Percentiles rank a stretch among this genome's conserved stretches.
Conservation (phyloP, 2,797 vertebrate species). For the Pteronotus mesoamericanus region DNA sequence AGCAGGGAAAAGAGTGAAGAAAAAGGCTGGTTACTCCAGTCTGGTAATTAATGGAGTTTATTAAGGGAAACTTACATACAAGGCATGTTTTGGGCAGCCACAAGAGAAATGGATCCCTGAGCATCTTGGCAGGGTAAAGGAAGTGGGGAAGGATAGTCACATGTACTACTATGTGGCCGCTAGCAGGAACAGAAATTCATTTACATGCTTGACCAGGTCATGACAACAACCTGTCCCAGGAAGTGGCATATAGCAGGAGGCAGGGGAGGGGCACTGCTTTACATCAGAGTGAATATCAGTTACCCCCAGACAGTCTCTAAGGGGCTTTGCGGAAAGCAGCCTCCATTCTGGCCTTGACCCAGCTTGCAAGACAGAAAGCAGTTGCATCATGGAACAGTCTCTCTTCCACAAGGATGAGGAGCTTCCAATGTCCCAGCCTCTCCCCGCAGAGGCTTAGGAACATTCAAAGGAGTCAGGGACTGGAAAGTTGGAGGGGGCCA, state of each 20-base stretch:
- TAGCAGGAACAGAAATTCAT: neutral
- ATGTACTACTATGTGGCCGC: neutral
- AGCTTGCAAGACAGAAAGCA: neutral
- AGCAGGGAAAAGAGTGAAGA: neutral
- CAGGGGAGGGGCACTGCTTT: neutral
- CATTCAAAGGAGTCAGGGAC: neutral
- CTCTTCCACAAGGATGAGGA: neutral
- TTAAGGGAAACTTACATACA: neutral
- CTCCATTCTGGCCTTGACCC: neutral
- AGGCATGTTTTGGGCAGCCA: neutral
- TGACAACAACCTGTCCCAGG: neutral
- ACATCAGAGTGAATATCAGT: neutral
- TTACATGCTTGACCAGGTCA: neutral
- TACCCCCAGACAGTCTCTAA: neutral
- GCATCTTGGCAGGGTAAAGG: neutral
- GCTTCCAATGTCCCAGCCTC: neutral
- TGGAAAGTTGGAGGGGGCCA: neutral
- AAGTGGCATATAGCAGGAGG: neutral
- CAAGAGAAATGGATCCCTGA: neutral
- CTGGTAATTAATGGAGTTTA: neutral
- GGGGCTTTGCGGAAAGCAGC: neutral
- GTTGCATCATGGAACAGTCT: neutral
- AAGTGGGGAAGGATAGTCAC: no score
- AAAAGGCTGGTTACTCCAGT: neutral
- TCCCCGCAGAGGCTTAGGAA: neutral